Evolutionary conservation across 2,888 invertebrate species (phyloP), one percentile per base, ranked within the genome.

Genomic region (Seladonia tumulorum): DNA sequence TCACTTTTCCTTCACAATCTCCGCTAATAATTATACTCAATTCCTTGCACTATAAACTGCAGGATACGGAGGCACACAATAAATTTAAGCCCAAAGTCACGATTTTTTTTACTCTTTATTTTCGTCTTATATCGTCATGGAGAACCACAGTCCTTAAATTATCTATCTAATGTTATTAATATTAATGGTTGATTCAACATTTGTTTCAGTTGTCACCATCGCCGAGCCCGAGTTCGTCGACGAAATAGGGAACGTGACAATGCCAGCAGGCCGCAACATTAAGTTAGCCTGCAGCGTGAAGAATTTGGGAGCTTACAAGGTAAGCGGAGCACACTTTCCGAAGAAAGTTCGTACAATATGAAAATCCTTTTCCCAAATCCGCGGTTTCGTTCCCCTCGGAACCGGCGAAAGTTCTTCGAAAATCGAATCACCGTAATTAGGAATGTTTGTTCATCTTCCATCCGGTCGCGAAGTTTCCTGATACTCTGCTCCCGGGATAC

Each of bases 141-240:
- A 35, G 35, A 35, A 35, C 35, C 35, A 35, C 35, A n/a, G n/a
- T 5, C 35, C 35, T 0, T 35, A 35, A n/a, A n/a, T n/a, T n/a
- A n/a, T n/a, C n/a, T n/a, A n/a, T n/a, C n/a, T n/a, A n/a, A n/a
- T n/a, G n/a, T n/a, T n/a, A n/a, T n/a, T n/a, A n/a, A n/a, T n/a
- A 29, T 29, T 77, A 39, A 77, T 22, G 5, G 0, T 16, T 5
- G 29, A 71, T 74, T 70, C 35, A n/a, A 63, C 78, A 25, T 66
- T 35, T 53, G 49, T 97, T 97, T 87, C 97, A 97, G 96, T 96
- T 91, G 97, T 97, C 90, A 96, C 97, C 47, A 82, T 92, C 89
- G 97, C 97, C 93, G 98, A 98, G 95, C 98, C 98, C 2, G 98
- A 98, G 95, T 98, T 98, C 95, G 97, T 98, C 85, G 98, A 98